These are phyloP conservation scores for Oryzias javanicus DNA, from an alignment of 2,113 vertebrate species.

Conservation along the genomic window DNA sequence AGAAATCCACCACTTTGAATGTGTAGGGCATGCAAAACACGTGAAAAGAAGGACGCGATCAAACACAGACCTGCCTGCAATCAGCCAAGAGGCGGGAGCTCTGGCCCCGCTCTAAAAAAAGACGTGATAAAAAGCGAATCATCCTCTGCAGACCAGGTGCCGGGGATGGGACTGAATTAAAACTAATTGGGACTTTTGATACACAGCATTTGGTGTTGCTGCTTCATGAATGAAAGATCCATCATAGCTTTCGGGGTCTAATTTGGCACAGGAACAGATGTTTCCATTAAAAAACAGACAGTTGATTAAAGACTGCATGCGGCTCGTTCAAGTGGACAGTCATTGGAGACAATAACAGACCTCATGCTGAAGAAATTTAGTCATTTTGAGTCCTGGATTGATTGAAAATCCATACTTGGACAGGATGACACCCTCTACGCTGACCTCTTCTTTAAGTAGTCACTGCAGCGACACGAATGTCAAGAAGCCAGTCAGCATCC, in stretches of 20 bases:
- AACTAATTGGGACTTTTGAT: conserved; percentile 7
- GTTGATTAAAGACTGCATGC: neutral
- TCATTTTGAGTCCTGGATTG: conserved; percentile 3
- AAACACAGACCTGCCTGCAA: conserved; percentile 33
- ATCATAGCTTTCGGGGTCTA: neutral
- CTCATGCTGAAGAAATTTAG: neutral
- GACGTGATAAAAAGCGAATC: conserved; percentile 8
- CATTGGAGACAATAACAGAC: conserved; percentile 1
- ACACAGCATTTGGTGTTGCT: conserved; percentile 15
- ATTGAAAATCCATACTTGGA: conserved; percentile 17
- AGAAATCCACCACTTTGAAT: conserved; percentile 39
- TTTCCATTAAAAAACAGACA: conserved; percentile 4
- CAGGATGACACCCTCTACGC: conserved; percentile 1
- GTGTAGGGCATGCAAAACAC: conserved; percentile 21
- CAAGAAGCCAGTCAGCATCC: conserved; percentile 46
- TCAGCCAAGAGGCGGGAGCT: conserved; percentile 20
- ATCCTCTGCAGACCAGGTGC: conserved; percentile 18
- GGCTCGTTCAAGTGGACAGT: neutral
- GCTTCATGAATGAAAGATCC: conserved; percentile 3
- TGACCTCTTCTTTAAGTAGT: conserved; percentile 30
- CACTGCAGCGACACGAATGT: conserved; percentile 30
- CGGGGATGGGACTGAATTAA: neutral
- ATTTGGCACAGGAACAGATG: conserved; percentile 17
- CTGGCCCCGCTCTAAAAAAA: neutral
- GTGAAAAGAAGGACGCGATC: conserved; percentile 29